A percentile compares a stretch with the other conserved stretches of the same genome.
Evolutionary conservation across 2,113 vertebrate genomes (phyloP).

Genomic region (Antigone vipio): DNA sequence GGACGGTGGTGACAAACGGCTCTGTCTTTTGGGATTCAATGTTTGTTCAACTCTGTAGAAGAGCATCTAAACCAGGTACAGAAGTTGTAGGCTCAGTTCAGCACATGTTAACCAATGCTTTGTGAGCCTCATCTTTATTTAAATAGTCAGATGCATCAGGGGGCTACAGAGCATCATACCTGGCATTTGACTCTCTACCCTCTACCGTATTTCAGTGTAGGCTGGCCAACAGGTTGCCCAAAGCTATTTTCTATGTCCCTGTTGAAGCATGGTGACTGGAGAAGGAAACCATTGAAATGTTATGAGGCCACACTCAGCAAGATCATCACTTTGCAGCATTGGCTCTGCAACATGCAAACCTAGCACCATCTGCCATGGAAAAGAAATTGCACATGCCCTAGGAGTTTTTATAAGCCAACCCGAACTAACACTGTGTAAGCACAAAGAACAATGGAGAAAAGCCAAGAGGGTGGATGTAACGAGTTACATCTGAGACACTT

Average conservation of each 20-base stretch:
- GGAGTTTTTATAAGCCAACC: neutral
- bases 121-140: neutral
- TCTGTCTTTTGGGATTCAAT: neutral
- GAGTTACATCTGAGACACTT: neutral
- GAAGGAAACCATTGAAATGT: neutral
- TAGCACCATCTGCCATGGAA: neutral
- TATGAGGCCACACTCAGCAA: fast-evolving
- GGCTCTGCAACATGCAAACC: neutral
- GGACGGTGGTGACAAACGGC: neutral
- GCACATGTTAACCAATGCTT: neutral
- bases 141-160: neutral
- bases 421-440: neutral
- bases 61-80: neutral
- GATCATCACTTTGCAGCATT: neutral
- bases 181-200: neutral
- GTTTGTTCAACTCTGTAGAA: neutral
- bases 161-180: neutral
- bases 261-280: neutral
- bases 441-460: neutral
- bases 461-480: neutral
- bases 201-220: neutral
- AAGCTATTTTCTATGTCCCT: neutral
- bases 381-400: neutral
- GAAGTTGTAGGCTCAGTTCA: neutral
- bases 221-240: neutral